phyloP scores from a whole-genome alignment of 2,797 vertebrate genomes.

The Todus mexicanus region DNA sequence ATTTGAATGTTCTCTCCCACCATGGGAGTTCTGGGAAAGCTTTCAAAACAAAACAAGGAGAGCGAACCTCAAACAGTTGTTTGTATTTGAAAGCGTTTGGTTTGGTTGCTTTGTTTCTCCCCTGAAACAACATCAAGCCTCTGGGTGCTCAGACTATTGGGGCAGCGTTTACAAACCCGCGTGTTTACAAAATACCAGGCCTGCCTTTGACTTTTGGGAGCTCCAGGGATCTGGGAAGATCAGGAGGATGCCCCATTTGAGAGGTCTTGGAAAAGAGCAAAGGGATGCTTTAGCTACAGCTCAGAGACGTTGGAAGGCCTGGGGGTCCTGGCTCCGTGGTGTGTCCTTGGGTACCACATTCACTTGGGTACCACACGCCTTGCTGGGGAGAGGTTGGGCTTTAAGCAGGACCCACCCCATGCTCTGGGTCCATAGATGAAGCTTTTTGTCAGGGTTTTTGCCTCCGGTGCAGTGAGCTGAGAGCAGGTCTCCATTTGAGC shows the following conservation, averaged over 20 bases:
- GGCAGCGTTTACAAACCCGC: not conserved
- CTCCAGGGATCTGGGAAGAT: not conserved
- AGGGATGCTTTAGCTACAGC: fast-evolving
- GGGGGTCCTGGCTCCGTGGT: too few relatives aligned
- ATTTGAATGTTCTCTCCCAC: not conserved
- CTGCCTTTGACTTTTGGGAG: not conserved
- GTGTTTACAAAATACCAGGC: fast-evolving
- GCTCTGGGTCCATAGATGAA: not conserved
- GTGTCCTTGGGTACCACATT: not conserved
- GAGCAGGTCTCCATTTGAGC: not conserved
- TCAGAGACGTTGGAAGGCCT: not conserved
- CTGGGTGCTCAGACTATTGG: not conserved
- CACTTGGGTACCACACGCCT: not conserved
- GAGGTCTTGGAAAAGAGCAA: not conserved
- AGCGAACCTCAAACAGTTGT: not conserved
- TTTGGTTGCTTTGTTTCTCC: not conserved
- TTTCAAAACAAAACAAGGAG: not conserved
- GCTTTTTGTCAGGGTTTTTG: not conserved
- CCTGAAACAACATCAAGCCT: not conserved
- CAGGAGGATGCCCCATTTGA: not conserved
- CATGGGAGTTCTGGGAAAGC: not conserved
- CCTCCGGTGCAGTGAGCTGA: not conserved
- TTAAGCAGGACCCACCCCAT: not conserved
- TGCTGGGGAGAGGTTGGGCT: not conserved
- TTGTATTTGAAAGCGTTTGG: not conserved